These are phyloP conservation scores for Drosophila pectinifera DNA, from an alignment of 1,140 invertebrate genomes.

Conservation along the genomic window DNA sequence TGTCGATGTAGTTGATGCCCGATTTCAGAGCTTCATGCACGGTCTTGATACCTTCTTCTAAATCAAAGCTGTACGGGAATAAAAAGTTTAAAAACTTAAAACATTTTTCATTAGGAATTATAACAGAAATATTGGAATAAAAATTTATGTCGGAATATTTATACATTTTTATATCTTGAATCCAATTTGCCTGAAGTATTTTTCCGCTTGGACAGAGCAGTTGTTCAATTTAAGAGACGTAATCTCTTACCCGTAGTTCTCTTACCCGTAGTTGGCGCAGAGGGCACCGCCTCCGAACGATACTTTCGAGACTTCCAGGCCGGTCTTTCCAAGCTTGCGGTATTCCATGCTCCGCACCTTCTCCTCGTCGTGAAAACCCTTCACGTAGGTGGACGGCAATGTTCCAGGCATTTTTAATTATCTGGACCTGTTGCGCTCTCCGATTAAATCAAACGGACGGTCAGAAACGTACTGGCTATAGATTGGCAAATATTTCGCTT, in stretches of 20 bases:
- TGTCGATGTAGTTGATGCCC: slow-evolving; percentile 98
- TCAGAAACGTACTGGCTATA: slow-evolving; percentile 22
- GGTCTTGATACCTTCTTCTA: slow-evolving; percentile 89
- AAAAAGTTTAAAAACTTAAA: no score
- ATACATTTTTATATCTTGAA: background rate
- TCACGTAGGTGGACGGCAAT: slow-evolving; percentile 86
- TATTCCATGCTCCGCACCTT: slow-evolving; percentile 86
- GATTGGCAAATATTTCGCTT: slow-evolving; percentile 9
- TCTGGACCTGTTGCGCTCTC: slow-evolving; percentile 1
- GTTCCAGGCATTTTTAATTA: slow-evolving; percentile 53
- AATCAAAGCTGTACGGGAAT: slow-evolving; percentile 85
- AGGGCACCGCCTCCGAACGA: slow-evolving; percentile 86
- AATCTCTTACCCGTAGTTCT: background rate
- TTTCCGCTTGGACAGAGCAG: background rate
- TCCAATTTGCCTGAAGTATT: background rate
- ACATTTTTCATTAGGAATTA: no score
- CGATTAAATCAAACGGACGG: slow-evolving; percentile 19
- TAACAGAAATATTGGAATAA: no score
- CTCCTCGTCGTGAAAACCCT: slow-evolving; percentile 87
- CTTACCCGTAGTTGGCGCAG: slow-evolving; percentile 64
- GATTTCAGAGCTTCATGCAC: slow-evolving; percentile 89
- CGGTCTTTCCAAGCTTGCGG: slow-evolving; percentile 86
- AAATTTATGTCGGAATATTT: no score
- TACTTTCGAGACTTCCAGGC: slow-evolving; percentile 86
- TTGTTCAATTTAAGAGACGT: background rate